Evolutionary conservation across 2,797 vertebrate species (phyloP), one percentile per base, ranked within the genome.

Genomic region (Rhadinocentrus ornatus): DNA sequence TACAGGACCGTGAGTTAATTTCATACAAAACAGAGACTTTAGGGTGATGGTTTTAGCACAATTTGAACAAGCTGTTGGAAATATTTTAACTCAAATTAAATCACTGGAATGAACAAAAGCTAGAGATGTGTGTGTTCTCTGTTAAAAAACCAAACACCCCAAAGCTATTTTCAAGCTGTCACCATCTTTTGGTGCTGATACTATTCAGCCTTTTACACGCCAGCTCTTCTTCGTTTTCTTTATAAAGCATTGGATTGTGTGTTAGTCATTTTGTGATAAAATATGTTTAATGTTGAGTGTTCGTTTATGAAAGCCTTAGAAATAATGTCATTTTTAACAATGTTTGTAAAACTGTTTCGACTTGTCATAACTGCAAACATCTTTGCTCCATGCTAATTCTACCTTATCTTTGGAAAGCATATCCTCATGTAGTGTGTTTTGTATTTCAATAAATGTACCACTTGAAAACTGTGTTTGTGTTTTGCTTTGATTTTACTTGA

Each of bases 361-460:
- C 83, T 71, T 73, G 62, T 81, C 69, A 48, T 64, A 74, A 81
- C 73, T 73, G 53, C 55, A 73, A 76, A 75, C 13, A 6, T 73
- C 48, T 75, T 64, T 80, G 27, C 66, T 62, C 29, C 29, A 61
- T 88, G 73, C 77, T 90, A 92, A 91, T 91, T 91, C 91, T 91
- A 95, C 81, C 95, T 95, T 94, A 93, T 93, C 91, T 95, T 95
- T 88, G 61, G 91, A 77, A 87, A 87, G 88, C 93, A 91, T 94
- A 92, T 91, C 81, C 93, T 94, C 92, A 88, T 92, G 93, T 94
- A 87, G 71, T 76, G 71, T 86, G 73, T 77, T 89, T 84, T 90
- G 75, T 89, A 89, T 90, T 90, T 88, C 82, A 92, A 91, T 94
- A 90, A 93, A 94, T 90, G 73, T 92, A 90, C 84, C 82, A 88